Conservation (phyloP, 2,113 vertebrate species). For the Lasiurus borealis region DNA sequence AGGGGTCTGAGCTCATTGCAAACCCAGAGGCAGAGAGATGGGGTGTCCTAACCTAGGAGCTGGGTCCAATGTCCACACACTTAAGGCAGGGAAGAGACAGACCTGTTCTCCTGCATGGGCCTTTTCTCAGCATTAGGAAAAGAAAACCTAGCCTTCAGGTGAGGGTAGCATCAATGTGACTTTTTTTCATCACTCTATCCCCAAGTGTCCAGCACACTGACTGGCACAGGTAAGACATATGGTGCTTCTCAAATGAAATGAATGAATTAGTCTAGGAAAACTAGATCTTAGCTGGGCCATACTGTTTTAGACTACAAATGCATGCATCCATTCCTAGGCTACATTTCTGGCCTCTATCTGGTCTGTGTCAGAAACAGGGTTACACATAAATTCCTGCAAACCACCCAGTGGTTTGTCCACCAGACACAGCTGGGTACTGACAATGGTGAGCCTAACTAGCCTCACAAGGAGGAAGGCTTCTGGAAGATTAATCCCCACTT, state of each 20-base stretch:
- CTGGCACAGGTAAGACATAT: not conserved
- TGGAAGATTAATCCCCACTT: too few species aligned
- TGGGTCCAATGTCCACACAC: not conserved
- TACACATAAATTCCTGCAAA: not conserved
- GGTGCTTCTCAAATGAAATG: not conserved
- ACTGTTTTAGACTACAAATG: not conserved
- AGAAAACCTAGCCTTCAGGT: not conserved
- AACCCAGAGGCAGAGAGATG: not conserved
- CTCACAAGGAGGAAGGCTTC: not conserved
- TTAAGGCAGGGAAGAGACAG: not conserved
- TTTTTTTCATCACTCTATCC: not conserved
- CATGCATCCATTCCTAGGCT: not conserved
- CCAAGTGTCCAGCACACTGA: not conserved
- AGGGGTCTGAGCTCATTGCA: not conserved
- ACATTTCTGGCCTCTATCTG: not conserved
- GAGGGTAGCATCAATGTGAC: fast-evolving
- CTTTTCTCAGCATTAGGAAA: not conserved
- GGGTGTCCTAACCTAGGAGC: not conserved
- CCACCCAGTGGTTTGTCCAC: not conserved
- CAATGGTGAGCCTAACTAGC: not conserved
- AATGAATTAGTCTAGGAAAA: not conserved
- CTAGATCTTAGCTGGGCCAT: fast-evolving
- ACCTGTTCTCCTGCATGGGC: not conserved
- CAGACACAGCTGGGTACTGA: not conserved
- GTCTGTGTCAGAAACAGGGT: not conserved